Evolutionary conservation across 1,140 invertebrate genomes (phyloP).

Genomic region (Myzus persicae): DNA sequence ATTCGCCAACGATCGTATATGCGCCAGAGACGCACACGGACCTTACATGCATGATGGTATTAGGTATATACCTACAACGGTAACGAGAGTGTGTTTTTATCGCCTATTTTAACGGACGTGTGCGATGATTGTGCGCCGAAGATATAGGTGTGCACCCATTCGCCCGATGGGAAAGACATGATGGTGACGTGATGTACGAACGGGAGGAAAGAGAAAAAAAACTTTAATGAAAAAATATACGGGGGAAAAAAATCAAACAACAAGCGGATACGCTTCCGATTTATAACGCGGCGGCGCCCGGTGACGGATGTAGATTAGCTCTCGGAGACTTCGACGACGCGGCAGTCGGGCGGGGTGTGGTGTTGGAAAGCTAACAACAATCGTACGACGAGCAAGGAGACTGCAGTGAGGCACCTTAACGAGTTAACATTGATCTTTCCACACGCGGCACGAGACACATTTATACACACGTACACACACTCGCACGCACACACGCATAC

Average conservation of each 20-base stretch:
- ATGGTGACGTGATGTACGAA: background rate
- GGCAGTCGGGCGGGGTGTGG: background rate
- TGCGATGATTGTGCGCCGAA: background rate
- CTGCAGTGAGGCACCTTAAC: conserved; percentile 30
- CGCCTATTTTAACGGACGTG: background rate
- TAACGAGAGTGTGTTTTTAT: background rate
- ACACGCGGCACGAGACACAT: background rate
- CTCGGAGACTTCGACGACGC: background rate
- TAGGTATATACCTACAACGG: background rate
- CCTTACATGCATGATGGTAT: background rate
- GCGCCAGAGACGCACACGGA: background rate
- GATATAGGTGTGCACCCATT: background rate
- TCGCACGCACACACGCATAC: background rate
- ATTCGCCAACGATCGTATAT: background rate
- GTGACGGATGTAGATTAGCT: conserved; percentile 38
- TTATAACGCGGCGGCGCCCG: conserved; percentile 14
- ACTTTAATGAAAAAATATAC: background rate
- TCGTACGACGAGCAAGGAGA: background rate
- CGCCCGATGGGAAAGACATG: background rate
- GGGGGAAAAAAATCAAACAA: background rate
- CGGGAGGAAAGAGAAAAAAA: background rate
- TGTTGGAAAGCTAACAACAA: conserved; percentile 38
- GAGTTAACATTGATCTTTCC: conserved; percentile 55
- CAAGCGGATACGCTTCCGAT: background rate
- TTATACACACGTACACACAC: background rate